Conservation (phyloP, 2,888 invertebrate genomes). For the Plagodis pulveraria region DNA sequence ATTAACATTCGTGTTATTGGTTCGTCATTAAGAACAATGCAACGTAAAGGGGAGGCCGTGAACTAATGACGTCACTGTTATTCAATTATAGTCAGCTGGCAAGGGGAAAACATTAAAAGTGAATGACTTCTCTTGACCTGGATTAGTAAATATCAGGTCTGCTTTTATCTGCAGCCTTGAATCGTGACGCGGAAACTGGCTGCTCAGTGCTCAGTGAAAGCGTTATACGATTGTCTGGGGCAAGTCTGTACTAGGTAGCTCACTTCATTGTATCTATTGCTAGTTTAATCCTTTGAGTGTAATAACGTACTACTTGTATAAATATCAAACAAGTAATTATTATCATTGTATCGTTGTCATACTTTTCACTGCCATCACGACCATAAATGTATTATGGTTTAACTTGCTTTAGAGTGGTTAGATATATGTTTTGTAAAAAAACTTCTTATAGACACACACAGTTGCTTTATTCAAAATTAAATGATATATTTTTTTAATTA, state of each 20-base stretch:
- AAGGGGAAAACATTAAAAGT: slow-evolving; percentile 69
- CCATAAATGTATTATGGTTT: too few relatives aligned
- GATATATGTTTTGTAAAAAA: too few relatives aligned
- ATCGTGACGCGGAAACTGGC: slow-evolving; percentile 80
- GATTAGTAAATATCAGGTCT: slow-evolving; percentile 72
- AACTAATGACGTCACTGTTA: slow-evolving; percentile 63
- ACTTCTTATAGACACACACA: too few relatives aligned
- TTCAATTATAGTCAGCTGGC: slow-evolving; percentile 67
- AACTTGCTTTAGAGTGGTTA: too few relatives aligned
- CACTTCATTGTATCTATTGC: slow-evolving; percentile 8
- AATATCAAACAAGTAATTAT: too few relatives aligned
- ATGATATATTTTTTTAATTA: too few relatives aligned
- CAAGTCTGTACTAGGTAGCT: slow-evolving; percentile 33
- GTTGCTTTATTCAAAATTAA: too few relatives aligned
- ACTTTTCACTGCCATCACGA: too few relatives aligned
- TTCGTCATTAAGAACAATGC: slow-evolving; percentile 55
- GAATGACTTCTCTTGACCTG: slow-evolving; percentile 78
- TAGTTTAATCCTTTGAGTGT: neutral
- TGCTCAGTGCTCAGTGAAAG: slow-evolving; percentile 76
- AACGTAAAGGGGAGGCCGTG: slow-evolving; percentile 57
- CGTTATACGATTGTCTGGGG: slow-evolving; percentile 74
- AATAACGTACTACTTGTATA: too few relatives aligned
- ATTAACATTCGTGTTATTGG: slow-evolving; percentile 42
- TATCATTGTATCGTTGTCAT: too few relatives aligned
- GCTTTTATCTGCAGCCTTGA: slow-evolving; percentile 76